A percentile compares a stretch with the other conserved stretches of the same genome.
phyloP scores from a whole-genome alignment of 2,113 vertebrate genomes.

The Dryoscopus gambensis region DNA sequence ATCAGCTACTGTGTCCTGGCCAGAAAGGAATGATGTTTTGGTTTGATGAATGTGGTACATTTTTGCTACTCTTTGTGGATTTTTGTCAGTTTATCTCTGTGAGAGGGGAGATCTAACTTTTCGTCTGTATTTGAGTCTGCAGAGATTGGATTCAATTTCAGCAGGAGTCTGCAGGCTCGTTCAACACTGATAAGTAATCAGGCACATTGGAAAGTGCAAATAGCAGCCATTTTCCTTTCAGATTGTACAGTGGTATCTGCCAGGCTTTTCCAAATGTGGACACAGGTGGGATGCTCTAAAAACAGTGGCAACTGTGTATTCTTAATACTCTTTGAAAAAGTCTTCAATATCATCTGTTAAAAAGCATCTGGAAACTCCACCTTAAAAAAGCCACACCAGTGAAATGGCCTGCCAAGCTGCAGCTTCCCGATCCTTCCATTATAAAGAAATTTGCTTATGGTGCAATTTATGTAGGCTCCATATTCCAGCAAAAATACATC shows the following conservation, averaged over 20 bases:
- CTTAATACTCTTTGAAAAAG: background rate
- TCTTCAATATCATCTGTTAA: background rate
- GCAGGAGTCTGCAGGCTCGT: background rate
- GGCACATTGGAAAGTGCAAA: background rate
- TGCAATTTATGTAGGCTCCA: conserved; percentile 24
- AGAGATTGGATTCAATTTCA: background rate
- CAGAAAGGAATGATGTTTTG: background rate
- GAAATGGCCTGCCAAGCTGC: conserved; percentile 41
- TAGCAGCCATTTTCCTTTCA: background rate
- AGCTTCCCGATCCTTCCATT: conserved; percentile 53
- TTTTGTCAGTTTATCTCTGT: background rate
- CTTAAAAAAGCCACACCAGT: conserved; percentile 48
- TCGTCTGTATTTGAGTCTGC: background rate
- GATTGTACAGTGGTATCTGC: background rate
- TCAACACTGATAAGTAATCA: background rate
- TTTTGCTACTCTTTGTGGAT: background rate
- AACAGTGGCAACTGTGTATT: background rate
- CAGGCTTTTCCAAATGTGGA: background rate
- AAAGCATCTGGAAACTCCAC: conserved; percentile 48
- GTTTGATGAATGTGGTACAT: background rate
- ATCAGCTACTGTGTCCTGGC: background rate
- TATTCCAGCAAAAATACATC: conserved; percentile 61
- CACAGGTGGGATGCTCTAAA: background rate
- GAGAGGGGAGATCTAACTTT: background rate
- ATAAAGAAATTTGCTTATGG: conserved; percentile 56